A percentile compares a stretch with the other conserved stretches of the same genome.
Evolutionary conservation across 2,113 vertebrate species (phyloP).

Genomic region (Felis chaus): DNA sequence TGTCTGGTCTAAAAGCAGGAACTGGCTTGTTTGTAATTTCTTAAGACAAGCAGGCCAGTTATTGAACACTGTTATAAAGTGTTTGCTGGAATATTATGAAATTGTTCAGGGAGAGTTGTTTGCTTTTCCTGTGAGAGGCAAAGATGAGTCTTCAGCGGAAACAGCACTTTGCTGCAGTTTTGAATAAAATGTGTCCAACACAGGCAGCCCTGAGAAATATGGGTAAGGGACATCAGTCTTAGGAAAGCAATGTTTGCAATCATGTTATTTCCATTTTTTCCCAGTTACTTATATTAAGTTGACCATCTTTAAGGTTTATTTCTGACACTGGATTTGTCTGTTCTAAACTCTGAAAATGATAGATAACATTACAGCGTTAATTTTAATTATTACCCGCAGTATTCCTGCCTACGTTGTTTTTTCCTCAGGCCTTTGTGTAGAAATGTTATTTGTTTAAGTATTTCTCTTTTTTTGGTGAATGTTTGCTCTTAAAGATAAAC

Average conservation of each 20-base stretch:
- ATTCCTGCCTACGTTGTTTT: not conserved
- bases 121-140: constrained; percentile 14
- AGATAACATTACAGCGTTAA: not conserved
- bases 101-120: not conserved
- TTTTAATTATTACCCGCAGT: not conserved
- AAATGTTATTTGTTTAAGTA: constrained; percentile 12
- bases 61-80: not conserved
- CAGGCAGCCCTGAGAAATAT: not conserved
- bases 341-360: constrained; percentile 25
- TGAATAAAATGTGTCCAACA: not conserved
- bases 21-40: not conserved
- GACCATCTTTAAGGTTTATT: not conserved
- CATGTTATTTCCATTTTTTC: not conserved
- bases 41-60: not conserved
- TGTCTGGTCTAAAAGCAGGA: not conserved
- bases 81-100: not conserved
- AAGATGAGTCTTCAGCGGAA: not conserved
- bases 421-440: not conserved
- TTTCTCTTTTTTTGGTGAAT: not conserved
- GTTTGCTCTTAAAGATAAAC: not conserved
- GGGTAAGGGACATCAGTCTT: not conserved
- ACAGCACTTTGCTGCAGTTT: not conserved
- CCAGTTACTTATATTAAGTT: not conserved
- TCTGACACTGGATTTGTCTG: not conserved
- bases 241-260: not conserved